Percentiles rank a stretch among this genome's conserved stretches.
Conservation (phyloP, 1,140 invertebrate species). For the Drosophila seguyi region DNA sequence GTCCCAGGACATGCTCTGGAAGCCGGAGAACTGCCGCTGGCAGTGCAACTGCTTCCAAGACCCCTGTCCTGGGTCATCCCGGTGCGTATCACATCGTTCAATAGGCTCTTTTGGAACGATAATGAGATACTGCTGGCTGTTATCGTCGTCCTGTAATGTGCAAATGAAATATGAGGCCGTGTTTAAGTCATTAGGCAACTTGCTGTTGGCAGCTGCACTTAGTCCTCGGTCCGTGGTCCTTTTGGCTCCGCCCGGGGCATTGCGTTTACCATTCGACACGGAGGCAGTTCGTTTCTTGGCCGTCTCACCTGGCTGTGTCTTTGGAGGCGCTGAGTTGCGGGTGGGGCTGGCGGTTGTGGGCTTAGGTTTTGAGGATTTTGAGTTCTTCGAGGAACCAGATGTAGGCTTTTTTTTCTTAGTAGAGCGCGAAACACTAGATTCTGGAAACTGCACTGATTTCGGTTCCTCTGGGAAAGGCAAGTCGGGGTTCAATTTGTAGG, state of each 20-base stretch:
- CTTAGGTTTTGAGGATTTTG: neutral
- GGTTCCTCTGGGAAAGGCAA: neutral
- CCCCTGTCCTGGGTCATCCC: slow-evolving; percentile 27
- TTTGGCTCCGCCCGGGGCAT: neutral
- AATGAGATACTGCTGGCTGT: slow-evolving; percentile 20
- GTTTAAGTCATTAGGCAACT: slow-evolving; percentile 36
- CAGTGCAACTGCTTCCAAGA: slow-evolving; percentile 28
- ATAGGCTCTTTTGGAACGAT: slow-evolving; percentile 18
- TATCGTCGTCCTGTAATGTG: slow-evolving; percentile 45
- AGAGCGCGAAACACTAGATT: neutral
- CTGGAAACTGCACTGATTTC: neutral
- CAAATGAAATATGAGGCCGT: slow-evolving; percentile 40
- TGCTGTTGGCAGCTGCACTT: slow-evolving; percentile 29
- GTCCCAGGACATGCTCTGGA: slow-evolving; percentile 32
- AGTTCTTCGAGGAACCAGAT: neutral
- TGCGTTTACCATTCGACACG: neutral
- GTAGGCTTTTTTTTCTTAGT: neutral
- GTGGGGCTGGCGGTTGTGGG: slow-evolving; percentile 6
- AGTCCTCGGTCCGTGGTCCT: neutral
- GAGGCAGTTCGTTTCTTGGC: neutral
- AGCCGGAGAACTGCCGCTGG: slow-evolving; percentile 43
- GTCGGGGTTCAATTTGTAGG: neutral
- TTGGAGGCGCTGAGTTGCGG: neutral
- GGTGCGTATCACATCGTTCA: neutral
- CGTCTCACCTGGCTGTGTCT: neutral